Conservation (phyloP, 2,797 vertebrate genomes). For the Pyrrhura leucotis region DNA sequence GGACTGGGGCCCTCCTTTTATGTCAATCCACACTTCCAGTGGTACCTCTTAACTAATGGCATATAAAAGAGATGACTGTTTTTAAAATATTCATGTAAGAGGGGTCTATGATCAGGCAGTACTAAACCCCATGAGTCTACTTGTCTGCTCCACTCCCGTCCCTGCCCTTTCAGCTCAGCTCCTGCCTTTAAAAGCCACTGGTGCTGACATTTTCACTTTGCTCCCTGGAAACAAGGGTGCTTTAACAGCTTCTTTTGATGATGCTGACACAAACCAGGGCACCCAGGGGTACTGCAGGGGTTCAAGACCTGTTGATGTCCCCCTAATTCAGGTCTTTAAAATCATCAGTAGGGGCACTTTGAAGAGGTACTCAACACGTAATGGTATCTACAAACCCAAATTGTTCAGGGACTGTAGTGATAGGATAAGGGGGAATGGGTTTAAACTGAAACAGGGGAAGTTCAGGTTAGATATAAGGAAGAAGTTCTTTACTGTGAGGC, state of each 20-base stretch:
- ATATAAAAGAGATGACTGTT: not conserved
- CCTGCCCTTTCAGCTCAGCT: not conserved
- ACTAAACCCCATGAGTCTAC: not conserved
- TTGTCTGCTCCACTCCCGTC: not conserved
- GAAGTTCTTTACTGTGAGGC: not conserved
- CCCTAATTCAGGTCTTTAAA: not conserved
- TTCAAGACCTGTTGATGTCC: not conserved
- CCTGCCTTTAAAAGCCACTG: not conserved
- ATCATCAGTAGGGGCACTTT: rapidly evolving
- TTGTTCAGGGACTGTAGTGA: not conserved
- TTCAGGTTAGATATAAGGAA: not conserved
- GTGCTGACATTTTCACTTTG: not conserved
- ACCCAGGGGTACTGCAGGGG: not conserved
- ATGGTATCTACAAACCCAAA: not conserved
- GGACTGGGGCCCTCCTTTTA: not conserved
- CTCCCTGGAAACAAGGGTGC: not conserved
- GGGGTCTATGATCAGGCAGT: not conserved
- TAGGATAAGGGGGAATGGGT: not conserved
- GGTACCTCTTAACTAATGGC: not conserved
- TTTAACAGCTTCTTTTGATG: not conserved
- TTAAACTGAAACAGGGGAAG: not conserved
- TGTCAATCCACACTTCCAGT: not conserved
- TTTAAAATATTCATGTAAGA: not conserved
- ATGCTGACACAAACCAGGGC: not conserved
- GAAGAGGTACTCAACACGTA: rapidly evolving